These are phyloP conservation scores for Thaleichthys pacificus DNA, from an alignment of 2,797 vertebrate species.

Conservation along the genomic window DNA sequence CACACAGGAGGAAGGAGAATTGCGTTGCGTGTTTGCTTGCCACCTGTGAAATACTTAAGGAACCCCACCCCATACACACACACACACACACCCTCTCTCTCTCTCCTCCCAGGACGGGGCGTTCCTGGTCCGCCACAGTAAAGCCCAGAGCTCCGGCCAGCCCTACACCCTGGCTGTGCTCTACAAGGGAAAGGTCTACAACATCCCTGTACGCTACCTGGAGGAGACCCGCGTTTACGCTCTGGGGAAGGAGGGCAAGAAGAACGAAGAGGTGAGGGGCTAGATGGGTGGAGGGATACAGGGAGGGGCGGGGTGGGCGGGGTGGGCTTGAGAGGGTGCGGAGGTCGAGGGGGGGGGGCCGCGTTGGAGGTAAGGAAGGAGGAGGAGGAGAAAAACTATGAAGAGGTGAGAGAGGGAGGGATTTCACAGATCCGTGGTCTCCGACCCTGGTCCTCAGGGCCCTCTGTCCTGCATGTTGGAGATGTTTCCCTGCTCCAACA, in stretches of 20 bases:
- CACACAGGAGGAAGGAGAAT: neutral
- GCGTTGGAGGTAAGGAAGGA: neutral
- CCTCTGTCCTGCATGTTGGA: too few relatives aligned
- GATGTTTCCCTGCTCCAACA: too few relatives aligned
- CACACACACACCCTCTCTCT: neutral
- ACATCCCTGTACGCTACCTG: conserved; percentile 75
- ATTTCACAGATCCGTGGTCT: too few relatives aligned
- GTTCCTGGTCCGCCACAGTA: conserved; percentile 76
- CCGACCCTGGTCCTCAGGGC: too few relatives aligned
- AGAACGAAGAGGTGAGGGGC: conserved; percentile 70
- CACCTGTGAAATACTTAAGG: too few relatives aligned
- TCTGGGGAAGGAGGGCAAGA: conserved; percentile 79
- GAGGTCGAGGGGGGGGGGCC: conserved; percentile 7
- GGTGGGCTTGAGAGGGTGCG: conserved; percentile 13
- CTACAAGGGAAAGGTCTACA: conserved; percentile 76
- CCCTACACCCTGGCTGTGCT: conserved; percentile 78
- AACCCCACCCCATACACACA: neutral
- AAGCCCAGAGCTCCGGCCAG: conserved; percentile 63
- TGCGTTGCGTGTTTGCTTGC: too few relatives aligned
- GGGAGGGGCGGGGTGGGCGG: neutral
- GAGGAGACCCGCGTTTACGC: conserved; percentile 63
- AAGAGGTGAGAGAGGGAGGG: conserved; percentile 9
- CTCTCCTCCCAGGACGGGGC: conserved; percentile 68
- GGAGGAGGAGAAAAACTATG: neutral
- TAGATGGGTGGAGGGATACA: too few relatives aligned